A percentile compares a stretch with the other conserved stretches of the same genome.
These are phyloP conservation scores for Rhynchotus rufescens DNA, from an alignment of 2,797 vertebrate genomes.

Conservation along the genomic window DNA sequence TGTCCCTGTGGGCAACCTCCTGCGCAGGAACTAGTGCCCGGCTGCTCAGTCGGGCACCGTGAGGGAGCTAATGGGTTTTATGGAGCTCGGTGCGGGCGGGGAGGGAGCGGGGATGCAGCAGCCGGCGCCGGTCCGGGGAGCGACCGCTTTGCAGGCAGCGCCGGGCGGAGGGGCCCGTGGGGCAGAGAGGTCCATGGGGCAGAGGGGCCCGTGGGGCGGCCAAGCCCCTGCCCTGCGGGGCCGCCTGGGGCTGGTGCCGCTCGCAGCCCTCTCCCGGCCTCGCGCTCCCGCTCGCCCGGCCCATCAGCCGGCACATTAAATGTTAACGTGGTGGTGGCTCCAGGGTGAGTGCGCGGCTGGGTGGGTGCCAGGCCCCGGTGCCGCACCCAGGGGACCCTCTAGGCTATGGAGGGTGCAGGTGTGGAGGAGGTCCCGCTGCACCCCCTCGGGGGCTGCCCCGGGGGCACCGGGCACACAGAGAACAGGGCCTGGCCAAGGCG, in stretches of 20 bases:
- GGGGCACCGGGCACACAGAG: no score
- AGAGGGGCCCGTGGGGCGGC: no score
- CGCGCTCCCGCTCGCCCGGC: not conserved
- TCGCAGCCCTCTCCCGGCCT: not conserved
- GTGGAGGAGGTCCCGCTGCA: not conserved
- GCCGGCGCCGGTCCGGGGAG: rapidly evolving
- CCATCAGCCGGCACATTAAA: slow-evolving; percentile 43
- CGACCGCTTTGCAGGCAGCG: not conserved
- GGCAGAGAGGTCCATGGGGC: no score
- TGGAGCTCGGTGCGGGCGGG: not conserved
- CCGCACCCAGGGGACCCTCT: not conserved
- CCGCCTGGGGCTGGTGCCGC: not conserved
- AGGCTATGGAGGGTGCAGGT: not conserved
- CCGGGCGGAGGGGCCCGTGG: not conserved
- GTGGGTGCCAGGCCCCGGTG: not conserved
- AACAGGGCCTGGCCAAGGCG: no score
- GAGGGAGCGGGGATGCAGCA: not conserved
- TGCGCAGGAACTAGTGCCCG: rapidly evolving
- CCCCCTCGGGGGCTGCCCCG: not conserved
- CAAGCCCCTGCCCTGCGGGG: not conserved
- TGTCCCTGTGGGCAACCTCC: not conserved
- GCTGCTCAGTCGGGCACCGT: not conserved
- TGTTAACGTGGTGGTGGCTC: slow-evolving; percentile 41
- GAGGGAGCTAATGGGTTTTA: not conserved
- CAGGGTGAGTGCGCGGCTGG: slow-evolving; percentile 19